phyloP scores from a whole-genome alignment of 2,113 vertebrate genomes.

The Pipra filicauda region DNA sequence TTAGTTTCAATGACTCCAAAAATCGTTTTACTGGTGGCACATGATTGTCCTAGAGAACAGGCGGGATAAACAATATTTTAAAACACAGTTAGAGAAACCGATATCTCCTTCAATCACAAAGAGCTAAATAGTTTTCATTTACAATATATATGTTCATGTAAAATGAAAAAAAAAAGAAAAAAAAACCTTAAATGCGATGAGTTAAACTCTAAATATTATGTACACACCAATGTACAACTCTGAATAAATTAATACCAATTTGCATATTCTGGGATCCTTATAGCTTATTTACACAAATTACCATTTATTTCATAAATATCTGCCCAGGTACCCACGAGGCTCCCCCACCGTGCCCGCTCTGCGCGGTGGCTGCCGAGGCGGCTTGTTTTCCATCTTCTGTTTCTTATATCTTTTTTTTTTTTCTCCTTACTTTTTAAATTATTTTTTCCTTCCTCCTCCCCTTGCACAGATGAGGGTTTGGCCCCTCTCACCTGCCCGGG shows the following conservation, averaged over 20 bases:
- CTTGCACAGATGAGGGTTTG: neutral
- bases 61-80: slow-evolving; percentile 78
- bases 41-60: slow-evolving; percentile 77
- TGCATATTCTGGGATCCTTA: slow-evolving; percentile 96
- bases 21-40: slow-evolving; percentile 76
- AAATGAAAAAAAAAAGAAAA: slow-evolving; percentile 74
- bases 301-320: slow-evolving; percentile 99
- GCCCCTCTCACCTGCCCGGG: neutral
- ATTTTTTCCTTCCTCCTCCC: neutral
- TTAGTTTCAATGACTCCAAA: neutral
- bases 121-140: slow-evolving; percentile 88
- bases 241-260: slow-evolving; percentile 99
- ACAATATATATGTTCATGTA: slow-evolving; percentile 92
- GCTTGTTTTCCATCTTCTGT: neutral
- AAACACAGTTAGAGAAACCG: slow-evolving; percentile 79
- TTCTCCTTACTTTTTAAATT: neutral
- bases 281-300: slow-evolving; percentile 99
- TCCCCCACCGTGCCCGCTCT: neutral
- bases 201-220: slow-evolving; percentile 94
- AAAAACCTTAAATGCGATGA: slow-evolving; percentile 79
- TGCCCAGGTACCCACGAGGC: slow-evolving; percentile 69
- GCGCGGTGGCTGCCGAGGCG: neutral
- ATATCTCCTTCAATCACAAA: slow-evolving; percentile 83
- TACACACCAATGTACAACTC: slow-evolving; percentile 98
- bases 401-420: neutral